Base-by-base conservation (phyloP, 1,140 invertebrate genomes). In the Megathymus violae region DNA sequence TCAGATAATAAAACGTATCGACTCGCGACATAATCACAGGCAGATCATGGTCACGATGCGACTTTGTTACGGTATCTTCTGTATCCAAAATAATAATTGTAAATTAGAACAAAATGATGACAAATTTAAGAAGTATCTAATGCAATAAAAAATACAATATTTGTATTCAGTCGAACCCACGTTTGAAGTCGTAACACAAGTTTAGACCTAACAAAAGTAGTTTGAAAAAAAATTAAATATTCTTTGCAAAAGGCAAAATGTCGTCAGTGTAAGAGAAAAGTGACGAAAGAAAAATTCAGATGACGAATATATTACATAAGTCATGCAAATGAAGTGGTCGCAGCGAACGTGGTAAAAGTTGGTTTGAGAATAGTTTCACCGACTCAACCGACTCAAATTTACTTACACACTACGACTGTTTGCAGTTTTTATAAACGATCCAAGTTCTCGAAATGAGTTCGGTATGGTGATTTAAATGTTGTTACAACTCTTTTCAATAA, bases 371-470 rank as follows among this genome's bases (percentile, higher is more conserved):
- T 43, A 56, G 51, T 56, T 56, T 56, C 22, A 31, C 27, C 27
- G 14, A 19, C 43, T 51, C 16, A 15, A 54, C 19, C 11, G 50
- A 41, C 16, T 54, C 17, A 56, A 56, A 43, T 48, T 56, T 54
- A 36, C 22, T 56, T 56, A n/a, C n/a, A n/a, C n/a, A n/a, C n/a
- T n/a, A 27, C 19, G 19, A 56, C 38, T 17, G 38, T 41, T n/a
- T 56, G n/a, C 7, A 56, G 22, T 56, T 54, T 13, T 41, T 54
- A 54, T 22, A 54, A 54, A 54, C 38, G 36, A 41, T 10, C 17
- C 9, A 54, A 54, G 51, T 54, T 54, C 41, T 17, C 14, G 19
- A 54, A 43, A 25, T 54, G 16, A 22, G 17, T 52, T 19, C n/a
- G 11, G 34, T 11, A 3, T 36, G 34, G 2, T n/a, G 34, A 36